phyloP scores from a whole-genome alignment of 2,113 vertebrate species.

The Clarias gariepinus region DNA sequence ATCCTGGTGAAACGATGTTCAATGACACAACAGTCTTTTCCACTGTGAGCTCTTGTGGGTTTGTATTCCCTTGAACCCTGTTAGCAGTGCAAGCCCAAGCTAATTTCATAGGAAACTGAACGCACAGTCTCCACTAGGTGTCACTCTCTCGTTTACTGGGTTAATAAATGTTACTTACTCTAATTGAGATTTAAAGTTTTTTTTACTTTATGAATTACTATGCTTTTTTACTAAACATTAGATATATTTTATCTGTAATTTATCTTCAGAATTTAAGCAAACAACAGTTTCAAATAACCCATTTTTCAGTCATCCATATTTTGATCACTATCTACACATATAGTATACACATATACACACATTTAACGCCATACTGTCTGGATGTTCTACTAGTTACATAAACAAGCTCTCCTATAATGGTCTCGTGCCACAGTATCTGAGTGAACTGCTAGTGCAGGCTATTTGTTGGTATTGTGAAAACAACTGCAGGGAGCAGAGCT shows the following conservation, averaged over 20 bases:
- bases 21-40: neutral
- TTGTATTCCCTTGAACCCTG: neutral
- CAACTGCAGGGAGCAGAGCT: too few relatives aligned
- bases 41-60: neutral
- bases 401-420: too few relatives aligned
- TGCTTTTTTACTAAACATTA: neutral
- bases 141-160: conserved; percentile 18
- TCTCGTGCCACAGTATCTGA: too few relatives aligned
- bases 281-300: neutral
- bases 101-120: conserved; percentile 3
- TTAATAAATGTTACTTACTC: neutral
- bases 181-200: neutral
- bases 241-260: neutral
- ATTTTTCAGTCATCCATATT: neutral
- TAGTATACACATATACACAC: neutral
- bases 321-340: too few relatives aligned
- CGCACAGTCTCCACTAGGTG: neutral
- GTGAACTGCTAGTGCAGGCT: too few relatives aligned
- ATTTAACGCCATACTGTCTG: too few relatives aligned
- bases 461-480: too few relatives aligned
- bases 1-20: neutral
- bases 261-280: neutral
- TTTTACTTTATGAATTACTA: neutral
- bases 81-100: neutral
- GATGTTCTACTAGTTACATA: too few relatives aligned